Base-by-base conservation (phyloP, 2,888 invertebrate species). In the Cosmia pyralina region DNA sequence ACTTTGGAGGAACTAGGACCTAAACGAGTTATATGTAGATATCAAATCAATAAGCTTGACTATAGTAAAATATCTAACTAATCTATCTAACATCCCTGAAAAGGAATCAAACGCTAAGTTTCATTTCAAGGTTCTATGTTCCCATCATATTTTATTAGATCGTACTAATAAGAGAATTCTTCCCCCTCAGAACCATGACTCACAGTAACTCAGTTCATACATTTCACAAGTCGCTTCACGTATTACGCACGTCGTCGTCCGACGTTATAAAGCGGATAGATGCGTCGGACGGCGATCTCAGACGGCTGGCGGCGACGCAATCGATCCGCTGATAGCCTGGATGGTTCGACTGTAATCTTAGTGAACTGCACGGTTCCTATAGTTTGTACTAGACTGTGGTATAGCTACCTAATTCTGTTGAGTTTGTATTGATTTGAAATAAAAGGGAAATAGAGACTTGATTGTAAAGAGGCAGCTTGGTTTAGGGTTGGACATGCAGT, bases 241-340 rank as follows among this genome's bases (percentile, higher is more conserved):
- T 60, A n/a, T n/a, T n/a, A 44, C 76, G 58, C 58, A 64, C 41
- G 62, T 46, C 52, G 34, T 10, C 46, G 11, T 28, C n/a, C 17
- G 46, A 57, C 22, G 19, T 73, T 38, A 34, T 70, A 53, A 6
- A 19, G 48, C 41, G n/a, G 53, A 52, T 69, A 28, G 55, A 79
- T 70, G 69, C 44, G 66, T 66, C 53, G n/a, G 62, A 4, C 28
- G 28, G 65, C 57, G 69, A 62, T 69, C 69, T 58, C 44, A 58
- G 79, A 67, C 65, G 76, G n/a, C 52, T 62, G 80, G 78, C 68
- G 68, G 44, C 62, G 53, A 50, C 55, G 65, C 75, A 62, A 79
- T 79, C 81, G 81, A 79, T 81, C 34, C 53, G 44, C 44, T 53
- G 80, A 68, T 48, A 69, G 41, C 53, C n/a, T 6, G 55, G 28